Percentiles rank a stretch among this genome's conserved stretches.
Conservation (phyloP, 1,140 invertebrate species). For the Lepidurus apus region DNA sequence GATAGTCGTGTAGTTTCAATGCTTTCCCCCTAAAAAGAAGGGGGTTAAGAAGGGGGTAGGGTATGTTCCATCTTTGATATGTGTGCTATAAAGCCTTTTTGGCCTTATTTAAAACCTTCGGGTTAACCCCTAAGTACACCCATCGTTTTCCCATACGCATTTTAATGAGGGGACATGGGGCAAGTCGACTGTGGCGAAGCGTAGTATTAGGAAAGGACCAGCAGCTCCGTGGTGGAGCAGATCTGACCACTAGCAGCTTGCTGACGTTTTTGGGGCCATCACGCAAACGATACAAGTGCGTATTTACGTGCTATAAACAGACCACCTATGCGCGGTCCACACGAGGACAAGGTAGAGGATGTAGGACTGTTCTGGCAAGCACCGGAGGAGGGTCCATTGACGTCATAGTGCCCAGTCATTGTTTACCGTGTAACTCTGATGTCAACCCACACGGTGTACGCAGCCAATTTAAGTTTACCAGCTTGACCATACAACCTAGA, state of each 20-base stretch:
- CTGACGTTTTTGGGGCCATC: neutral
- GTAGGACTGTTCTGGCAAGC: neutral
- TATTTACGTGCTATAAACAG: neutral
- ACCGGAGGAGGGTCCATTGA: neutral
- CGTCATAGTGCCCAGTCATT: constrained; percentile 6
- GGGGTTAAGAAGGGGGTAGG: neutral
- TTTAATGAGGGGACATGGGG: neutral
- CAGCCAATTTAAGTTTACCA: neutral
- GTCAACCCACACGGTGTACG: neutral
- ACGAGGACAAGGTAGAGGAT: neutral
- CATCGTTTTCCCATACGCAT: neutral
- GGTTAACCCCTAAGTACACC: constrained; percentile 16
- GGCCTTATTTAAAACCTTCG: neutral
- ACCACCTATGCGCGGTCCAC: neutral
- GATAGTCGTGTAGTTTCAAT: neutral
- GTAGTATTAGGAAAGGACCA: neutral
- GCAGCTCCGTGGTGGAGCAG: neutral
- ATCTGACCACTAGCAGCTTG: neutral
- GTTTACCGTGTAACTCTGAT: neutral
- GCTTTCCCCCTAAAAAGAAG: neutral
- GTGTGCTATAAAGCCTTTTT: neutral
- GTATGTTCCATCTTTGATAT: neutral
- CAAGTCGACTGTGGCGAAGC: neutral
- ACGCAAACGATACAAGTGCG: neutral
- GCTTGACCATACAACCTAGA: no score